Conservation (phyloP, 2,797 vertebrate species). For the Otolemur crassicaudatus region DNA sequence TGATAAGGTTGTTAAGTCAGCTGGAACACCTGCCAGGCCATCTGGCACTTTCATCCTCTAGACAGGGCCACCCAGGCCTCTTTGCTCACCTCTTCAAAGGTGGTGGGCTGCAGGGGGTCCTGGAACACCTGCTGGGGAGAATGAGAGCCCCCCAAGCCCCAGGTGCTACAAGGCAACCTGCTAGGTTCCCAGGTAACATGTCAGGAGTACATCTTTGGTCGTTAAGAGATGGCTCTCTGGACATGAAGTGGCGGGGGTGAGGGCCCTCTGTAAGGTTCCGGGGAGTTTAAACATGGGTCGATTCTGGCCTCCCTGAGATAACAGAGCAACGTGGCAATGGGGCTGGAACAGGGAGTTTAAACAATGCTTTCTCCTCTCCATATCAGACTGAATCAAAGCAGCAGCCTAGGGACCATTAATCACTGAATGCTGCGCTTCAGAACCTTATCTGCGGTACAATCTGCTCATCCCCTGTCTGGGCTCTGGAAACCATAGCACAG, state of each 20-base stretch:
- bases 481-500: conserved; percentile 66
- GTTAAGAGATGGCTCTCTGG: neutral
- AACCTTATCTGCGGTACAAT: conserved; percentile 49
- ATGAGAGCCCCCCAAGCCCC: neutral
- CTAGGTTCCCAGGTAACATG: neutral
- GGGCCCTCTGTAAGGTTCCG: neutral
- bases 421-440: conserved; percentile 40
- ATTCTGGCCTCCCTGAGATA: conserved; percentile 10
- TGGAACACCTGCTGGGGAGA: neutral
- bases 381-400: neutral
- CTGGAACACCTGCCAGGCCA: conserved; percentile 77
- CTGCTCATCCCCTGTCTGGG: neutral
- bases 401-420: conserved; percentile 44
- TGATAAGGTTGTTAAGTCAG: conserved; percentile 77
- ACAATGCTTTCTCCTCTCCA: neutral
- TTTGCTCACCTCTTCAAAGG: conserved; percentile 8
- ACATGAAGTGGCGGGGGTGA: accelerated
- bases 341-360: conserved; percentile 7
- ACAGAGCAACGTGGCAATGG: neutral
- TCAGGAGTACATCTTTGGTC: neutral
- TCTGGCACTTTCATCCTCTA: conserved; percentile 71
- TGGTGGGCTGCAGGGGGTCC: conserved; percentile 19
- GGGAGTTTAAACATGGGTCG: neutral
- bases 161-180: neutral
- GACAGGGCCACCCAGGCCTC: conserved; percentile 21